These are phyloP conservation scores for Arenaria interpres DNA, from an alignment of 2,113 vertebrate genomes.

Conservation along the genomic window DNA sequence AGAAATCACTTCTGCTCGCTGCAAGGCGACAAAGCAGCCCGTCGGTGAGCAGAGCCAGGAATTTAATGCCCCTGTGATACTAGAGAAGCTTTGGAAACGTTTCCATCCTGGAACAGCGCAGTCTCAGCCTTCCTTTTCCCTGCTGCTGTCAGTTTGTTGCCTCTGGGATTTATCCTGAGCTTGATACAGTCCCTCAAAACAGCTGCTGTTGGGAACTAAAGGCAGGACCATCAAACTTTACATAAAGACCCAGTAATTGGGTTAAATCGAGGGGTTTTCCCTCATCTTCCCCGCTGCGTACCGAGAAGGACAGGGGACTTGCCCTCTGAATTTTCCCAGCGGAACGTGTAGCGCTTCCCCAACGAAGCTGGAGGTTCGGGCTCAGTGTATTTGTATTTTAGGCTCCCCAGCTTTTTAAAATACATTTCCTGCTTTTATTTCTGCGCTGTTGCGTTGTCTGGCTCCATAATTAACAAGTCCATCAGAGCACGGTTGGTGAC, in stretches of 20 bases:
- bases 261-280: background rate
- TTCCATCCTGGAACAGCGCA: background rate
- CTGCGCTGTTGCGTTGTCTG: background rate
- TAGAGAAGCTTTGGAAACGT: background rate
- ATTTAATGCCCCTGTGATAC: background rate
- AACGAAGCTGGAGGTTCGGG: background rate
- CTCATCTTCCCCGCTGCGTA: background rate
- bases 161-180: background rate
- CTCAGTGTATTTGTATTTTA: background rate
- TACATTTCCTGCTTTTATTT: background rate
- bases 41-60: background rate
- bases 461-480: background rate
- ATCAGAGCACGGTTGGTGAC: background rate
- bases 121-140: background rate
- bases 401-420: background rate
- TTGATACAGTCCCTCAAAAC: background rate
- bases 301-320: no score
- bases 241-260: background rate
- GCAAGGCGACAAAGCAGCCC: background rate
- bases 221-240: background rate
- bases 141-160: background rate
- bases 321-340: accelerated
- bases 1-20: background rate
- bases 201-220: background rate
- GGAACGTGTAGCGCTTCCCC: accelerated